Evolutionary conservation across 2,888 invertebrate species (phyloP), one percentile per base, ranked within the genome.

Genomic region (Cybosia mesomella): DNA sequence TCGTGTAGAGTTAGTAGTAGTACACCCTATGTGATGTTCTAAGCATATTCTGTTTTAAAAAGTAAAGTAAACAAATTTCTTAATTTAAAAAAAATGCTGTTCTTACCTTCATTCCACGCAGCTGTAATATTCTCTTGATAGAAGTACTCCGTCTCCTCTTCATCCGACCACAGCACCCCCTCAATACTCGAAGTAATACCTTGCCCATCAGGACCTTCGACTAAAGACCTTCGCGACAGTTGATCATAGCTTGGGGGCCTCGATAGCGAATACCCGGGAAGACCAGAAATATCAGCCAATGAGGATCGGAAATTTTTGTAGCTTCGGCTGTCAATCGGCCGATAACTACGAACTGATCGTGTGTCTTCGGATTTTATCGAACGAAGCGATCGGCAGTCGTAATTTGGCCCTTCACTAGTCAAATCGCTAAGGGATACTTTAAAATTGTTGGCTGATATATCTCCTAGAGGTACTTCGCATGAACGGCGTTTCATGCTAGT

Each of bases 151-250:
- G 91, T 95, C 68, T 95, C 95, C 76, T 95, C 95, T 75, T 95
- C 95, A 88, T 95, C 95, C 2, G 95, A 95, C 95, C 95, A 95
- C 77, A 95, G 88, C 28, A 95, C 95, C 0, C 95, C 95, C 78
- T 95, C 95, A 43, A 95, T 95, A 73, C 95, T 95, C 21, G 95
- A 95, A n/a, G 94, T 95, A 64, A 93, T 89, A 5, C 90, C 91
- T 58, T 88, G 90, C 8, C 80, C 86, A 0, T 93, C 93, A 0
- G 87, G 86, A 7, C 91, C 93, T 49, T 94, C 95, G 1, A 93
- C 89, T 34, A 93, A 76, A 10, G 95, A 95, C 77, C 95, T 86
- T 9, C 95, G 81, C 5, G 95, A 95, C 71, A 95, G 72, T 85
- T 94, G 94, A 55, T 95, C 95, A 68, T 94, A 95, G 57, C 94